These are phyloP conservation scores for Trimorus sp. DNA, from an alignment of 2,888 invertebrate species.

Conservation along the genomic window DNA sequence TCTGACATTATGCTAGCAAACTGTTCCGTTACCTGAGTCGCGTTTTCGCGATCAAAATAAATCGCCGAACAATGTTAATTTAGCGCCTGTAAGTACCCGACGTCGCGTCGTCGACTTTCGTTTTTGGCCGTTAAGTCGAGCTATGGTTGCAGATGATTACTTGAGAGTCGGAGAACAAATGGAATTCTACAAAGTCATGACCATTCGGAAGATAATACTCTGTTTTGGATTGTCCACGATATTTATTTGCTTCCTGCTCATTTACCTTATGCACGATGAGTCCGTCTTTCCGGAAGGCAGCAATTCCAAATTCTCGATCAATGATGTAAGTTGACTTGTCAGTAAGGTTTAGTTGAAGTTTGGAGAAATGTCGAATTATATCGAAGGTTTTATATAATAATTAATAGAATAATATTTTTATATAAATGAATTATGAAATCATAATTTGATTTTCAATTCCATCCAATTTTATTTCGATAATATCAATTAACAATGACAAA, in stretches of 20 bases:
- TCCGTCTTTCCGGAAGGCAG: slow-evolving; percentile 84
- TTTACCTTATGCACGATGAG: slow-evolving; percentile 86
- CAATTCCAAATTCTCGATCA: slow-evolving; percentile 83
- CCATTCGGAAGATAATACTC: slow-evolving; percentile 78
- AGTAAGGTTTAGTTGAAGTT: not conserved
- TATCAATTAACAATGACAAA: too few relatives aligned
- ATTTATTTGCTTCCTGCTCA: slow-evolving; percentile 84
- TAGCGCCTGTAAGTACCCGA: not conserved
- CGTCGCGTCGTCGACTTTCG: too few relatives aligned
- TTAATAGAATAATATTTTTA: too few relatives aligned
- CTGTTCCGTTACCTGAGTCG: not conserved
- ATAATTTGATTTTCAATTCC: too few relatives aligned
- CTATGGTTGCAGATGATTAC: slow-evolving; percentile 6
- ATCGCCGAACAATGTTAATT: slow-evolving; percentile 7
- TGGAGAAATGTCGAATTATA: too few relatives aligned
- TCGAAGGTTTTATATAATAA: too few relatives aligned
- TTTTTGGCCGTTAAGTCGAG: not conserved
- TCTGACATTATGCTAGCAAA: slow-evolving; percentile 1
- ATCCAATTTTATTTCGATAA: too few relatives aligned
- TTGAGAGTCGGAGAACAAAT: slow-evolving; percentile 10
- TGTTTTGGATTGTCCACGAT: slow-evolving; percentile 85
- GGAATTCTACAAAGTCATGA: slow-evolving; percentile 70
- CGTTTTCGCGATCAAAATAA: not conserved
- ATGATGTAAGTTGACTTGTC: slow-evolving; percentile 85
- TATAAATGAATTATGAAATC: too few relatives aligned